Conservation (phyloP, 2,113 vertebrate genomes). For the Chunga burmeisteri region DNA sequence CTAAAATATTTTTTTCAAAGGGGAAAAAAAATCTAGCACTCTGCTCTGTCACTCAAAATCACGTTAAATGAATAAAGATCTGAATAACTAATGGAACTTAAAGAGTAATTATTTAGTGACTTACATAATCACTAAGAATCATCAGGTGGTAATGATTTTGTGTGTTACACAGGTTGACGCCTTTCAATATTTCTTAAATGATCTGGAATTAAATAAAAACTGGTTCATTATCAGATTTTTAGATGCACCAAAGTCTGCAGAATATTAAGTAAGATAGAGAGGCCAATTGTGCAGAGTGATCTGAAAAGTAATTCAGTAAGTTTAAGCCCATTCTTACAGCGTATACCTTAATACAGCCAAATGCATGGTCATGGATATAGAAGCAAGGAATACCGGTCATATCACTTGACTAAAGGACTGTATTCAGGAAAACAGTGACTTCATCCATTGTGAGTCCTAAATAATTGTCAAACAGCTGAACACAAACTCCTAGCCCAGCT, state of each 20-base stretch:
- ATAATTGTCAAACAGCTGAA: not conserved
- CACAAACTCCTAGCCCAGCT: not conserved
- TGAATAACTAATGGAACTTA: not conserved
- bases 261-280: not conserved
- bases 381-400: not conserved
- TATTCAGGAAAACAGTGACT: not conserved
- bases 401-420: not conserved
- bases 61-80: not conserved
- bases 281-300: not conserved
- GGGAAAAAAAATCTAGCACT: not conserved
- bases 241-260: not conserved
- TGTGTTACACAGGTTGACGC: not conserved
- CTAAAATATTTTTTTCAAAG: not conserved
- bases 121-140: not conserved
- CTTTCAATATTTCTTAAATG: not conserved
- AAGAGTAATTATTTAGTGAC: not conserved
- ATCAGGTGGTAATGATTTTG: not conserved
- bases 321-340: not conserved
- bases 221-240: not conserved
- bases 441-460: not conserved
- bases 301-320: not conserved
- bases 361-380: not conserved
- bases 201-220: not conserved
- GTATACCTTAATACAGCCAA: not conserved
- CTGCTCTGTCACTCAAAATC: not conserved